These are phyloP conservation scores for Drosophila ustulata DNA, from an alignment of 2,888 invertebrate species.

Conservation along the genomic window DNA sequence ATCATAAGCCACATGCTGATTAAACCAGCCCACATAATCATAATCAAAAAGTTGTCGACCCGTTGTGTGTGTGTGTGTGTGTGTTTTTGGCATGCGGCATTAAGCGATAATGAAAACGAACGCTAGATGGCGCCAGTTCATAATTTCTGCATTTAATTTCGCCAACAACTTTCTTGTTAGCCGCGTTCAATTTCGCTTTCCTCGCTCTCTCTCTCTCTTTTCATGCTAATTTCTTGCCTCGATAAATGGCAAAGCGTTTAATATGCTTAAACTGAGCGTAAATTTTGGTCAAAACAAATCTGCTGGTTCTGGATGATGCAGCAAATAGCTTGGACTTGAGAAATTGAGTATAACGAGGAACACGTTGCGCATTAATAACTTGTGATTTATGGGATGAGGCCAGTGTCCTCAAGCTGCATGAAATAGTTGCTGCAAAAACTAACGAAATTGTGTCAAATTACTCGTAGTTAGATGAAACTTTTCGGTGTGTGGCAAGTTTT, in stretches of 20 bases:
- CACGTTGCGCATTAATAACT: constrained; percentile 76
- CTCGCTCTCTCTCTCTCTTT: neutral
- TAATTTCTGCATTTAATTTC: constrained; percentile 58
- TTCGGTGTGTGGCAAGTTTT: constrained; percentile 43
- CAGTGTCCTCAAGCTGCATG: constrained; percentile 14
- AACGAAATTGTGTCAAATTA: constrained; percentile 58
- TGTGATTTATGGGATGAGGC: constrained; percentile 59
- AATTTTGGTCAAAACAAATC: constrained; percentile 68
- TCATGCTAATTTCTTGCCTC: constrained; percentile 39
- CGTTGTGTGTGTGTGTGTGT: constrained; percentile 17
- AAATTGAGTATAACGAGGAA: constrained; percentile 53
- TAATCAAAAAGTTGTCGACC: constrained; percentile 62
- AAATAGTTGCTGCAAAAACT: constrained; percentile 31
- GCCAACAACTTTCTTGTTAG: constrained; percentile 21
- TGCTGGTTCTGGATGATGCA: constrained; percentile 22
- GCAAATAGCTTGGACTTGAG: constrained; percentile 24
- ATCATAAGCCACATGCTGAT: constrained; percentile 56
- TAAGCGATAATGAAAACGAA: constrained; percentile 32
- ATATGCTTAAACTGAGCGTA: constrained; percentile 57
- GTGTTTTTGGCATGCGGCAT: constrained; percentile 21
- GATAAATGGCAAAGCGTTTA: constrained; percentile 56
- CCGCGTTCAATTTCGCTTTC: constrained; percentile 3
- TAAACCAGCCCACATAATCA: constrained; percentile 54
- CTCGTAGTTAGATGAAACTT: constrained; percentile 61
- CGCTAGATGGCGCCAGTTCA: constrained; percentile 58